Percentiles rank a stretch among this genome's conserved stretches.
Conservation (phyloP, 1,140 invertebrate genomes). For the Megalopta genalis region DNA sequence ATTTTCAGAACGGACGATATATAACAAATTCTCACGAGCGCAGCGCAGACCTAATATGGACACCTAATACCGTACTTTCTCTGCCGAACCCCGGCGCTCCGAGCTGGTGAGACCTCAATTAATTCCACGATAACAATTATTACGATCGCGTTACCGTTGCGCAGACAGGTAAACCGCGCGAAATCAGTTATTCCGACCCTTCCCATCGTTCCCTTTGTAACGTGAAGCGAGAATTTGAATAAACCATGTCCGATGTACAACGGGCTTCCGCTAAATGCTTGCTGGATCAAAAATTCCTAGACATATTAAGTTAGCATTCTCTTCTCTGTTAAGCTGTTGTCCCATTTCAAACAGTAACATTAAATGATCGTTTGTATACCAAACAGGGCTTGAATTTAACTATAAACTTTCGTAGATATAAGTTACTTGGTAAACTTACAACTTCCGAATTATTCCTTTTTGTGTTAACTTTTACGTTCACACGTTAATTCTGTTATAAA, state of each 20-base stretch:
- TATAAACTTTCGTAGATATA: too few species aligned
- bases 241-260: background rate
- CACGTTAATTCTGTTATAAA: too few species aligned
- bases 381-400: too few species aligned
- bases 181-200: slow-evolving; percentile 12
- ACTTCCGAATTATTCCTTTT: too few species aligned
- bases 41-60: slow-evolving; percentile 13
- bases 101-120: background rate
- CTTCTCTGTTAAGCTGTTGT: too few species aligned
- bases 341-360: too few species aligned
- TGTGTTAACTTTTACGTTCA: too few species aligned
- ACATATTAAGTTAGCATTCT: too few species aligned
- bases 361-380: too few species aligned
- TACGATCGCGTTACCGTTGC: slow-evolving; percentile 16
- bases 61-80: slow-evolving; percentile 28
- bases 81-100: background rate
- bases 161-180: slow-evolving; percentile 2
- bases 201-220: background rate
- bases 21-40: slow-evolving; percentile 37
- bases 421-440: too few species aligned
- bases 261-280: background rate
- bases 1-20: slow-evolving; percentile 32
- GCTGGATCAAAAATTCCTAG: too few species aligned
- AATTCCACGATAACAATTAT: slow-evolving; percentile 30
- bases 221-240: background rate